Conservation (phyloP, 2,888 invertebrate genomes). For the Isoperla grammatica region DNA sequence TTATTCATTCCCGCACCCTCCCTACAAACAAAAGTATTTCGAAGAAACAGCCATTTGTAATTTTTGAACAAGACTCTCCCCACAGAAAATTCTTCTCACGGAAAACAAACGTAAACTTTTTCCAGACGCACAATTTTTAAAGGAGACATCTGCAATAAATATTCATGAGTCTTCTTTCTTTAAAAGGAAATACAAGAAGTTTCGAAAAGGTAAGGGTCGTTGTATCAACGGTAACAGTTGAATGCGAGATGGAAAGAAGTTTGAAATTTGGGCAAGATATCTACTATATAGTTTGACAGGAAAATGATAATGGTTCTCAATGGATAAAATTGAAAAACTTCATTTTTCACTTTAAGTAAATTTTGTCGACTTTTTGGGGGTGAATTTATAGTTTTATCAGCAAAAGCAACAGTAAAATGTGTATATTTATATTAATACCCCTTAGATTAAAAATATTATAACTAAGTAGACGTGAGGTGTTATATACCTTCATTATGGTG, state of each 20-base stretch:
- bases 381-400: too few relatives aligned
- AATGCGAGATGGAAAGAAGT: neutral
- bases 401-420: too few relatives aligned
- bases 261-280: too few relatives aligned
- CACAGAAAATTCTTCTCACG: conserved; percentile 19
- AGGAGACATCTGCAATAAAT: conserved; percentile 22
- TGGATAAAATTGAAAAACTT: too few relatives aligned
- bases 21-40: neutral
- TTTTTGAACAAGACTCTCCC: conserved; percentile 13
- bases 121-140: conserved; percentile 21
- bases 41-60: conserved; percentile 14
- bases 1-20: neutral
- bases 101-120: conserved; percentile 17
- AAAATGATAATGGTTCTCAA: too few relatives aligned
- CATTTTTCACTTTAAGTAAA: too few relatives aligned
- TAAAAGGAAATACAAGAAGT: neutral
- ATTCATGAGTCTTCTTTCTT: conserved; percentile 22
- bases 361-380: too few relatives aligned
- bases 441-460: too few relatives aligned
- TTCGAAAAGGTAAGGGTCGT: neutral
- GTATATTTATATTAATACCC: too few relatives aligned
- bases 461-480: too few relatives aligned
- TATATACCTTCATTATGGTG: too few relatives aligned
- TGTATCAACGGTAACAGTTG: neutral
- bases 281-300: too few relatives aligned